A percentile compares a stretch with the other conserved stretches of the same genome.
Evolutionary conservation across 2,888 invertebrate genomes (phyloP).

Genomic region (Liopterus haemorrhoidalis): DNA sequence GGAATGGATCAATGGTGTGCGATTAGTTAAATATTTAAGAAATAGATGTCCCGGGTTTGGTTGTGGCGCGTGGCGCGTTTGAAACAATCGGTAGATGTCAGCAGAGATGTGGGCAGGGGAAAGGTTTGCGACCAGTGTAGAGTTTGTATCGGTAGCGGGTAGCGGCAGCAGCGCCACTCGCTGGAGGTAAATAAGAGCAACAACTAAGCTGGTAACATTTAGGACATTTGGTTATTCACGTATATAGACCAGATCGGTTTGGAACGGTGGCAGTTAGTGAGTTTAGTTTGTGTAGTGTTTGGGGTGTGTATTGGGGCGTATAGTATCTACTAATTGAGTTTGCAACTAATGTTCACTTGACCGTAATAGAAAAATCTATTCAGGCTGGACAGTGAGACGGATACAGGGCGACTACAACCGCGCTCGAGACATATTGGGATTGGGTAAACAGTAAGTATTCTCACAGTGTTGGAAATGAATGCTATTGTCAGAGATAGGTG

Average conservation of each 20-base stretch:
- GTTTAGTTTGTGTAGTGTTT: slow-evolving; percentile 44
- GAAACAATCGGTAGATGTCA: too few relatives aligned
- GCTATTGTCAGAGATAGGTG: neutral
- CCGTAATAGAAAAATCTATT: slow-evolving; percentile 43
- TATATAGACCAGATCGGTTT: slow-evolving; percentile 43
- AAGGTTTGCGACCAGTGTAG: too few relatives aligned
- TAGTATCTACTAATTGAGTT: slow-evolving; percentile 40
- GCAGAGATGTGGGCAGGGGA: too few relatives aligned
- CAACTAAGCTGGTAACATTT: too few relatives aligned
- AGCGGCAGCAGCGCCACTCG: slow-evolving; percentile 17
- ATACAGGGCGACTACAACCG: slow-evolving; percentile 45
- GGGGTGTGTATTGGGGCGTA: slow-evolving; percentile 44
- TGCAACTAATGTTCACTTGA: slow-evolving; percentile 47
- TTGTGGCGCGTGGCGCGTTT: too few relatives aligned
- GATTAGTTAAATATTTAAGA: too few relatives aligned
- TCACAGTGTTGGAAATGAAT: slow-evolving; percentile 12
- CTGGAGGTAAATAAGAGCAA: too few relatives aligned
- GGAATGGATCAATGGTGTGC: too few relatives aligned
- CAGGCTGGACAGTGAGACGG: slow-evolving; percentile 43
- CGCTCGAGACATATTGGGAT: slow-evolving; percentile 46
- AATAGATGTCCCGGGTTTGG: too few relatives aligned
- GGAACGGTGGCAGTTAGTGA: slow-evolving; percentile 43
- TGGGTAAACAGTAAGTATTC: slow-evolving; percentile 44
- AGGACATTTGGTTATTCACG: slow-evolving; percentile 40
- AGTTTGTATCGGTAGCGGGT: slow-evolving; percentile 16